These are phyloP conservation scores for Orchestia grillus DNA, from an alignment of 1,140 invertebrate species.

Conservation along the genomic window DNA sequence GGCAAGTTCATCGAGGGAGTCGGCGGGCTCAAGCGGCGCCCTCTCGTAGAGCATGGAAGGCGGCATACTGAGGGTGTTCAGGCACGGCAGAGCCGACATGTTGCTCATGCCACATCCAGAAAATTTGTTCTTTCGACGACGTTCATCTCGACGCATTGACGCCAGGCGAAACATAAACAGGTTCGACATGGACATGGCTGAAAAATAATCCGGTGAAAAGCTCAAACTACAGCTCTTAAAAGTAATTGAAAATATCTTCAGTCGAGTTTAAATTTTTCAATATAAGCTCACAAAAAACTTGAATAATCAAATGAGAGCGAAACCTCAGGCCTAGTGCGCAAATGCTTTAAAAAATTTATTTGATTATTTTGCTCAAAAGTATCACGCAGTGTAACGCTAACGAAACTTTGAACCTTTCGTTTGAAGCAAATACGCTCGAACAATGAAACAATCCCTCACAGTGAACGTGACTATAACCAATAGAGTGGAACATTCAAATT, in stretches of 20 bases:
- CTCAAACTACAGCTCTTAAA: not conserved
- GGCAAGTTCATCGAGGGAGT: slow-evolving; percentile 91
- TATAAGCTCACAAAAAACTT: not conserved
- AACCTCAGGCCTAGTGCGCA: not conserved
- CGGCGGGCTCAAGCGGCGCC: slow-evolving; percentile 84
- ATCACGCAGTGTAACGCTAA: not conserved
- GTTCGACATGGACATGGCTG: slow-evolving; percentile 78
- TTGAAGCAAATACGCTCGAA: not conserved
- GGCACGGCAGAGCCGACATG: slow-evolving; percentile 72
- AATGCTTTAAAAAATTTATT: not conserved
- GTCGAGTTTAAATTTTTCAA: not conserved
- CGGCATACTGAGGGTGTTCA: slow-evolving; percentile 76
- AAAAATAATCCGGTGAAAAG: not conserved
- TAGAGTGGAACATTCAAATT: not conserved
- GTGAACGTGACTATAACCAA: not conserved
- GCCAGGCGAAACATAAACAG: slow-evolving; percentile 94
- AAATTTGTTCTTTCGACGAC: slow-evolving; percentile 74
- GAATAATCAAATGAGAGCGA: not conserved
- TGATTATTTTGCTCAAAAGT: not conserved
- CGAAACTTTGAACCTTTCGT: not conserved
- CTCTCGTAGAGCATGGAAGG: slow-evolving; percentile 86
- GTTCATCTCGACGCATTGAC: slow-evolving; percentile 86
- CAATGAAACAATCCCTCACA: not conserved
- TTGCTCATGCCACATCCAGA: slow-evolving; percentile 66
- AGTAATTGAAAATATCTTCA: not conserved